Evolutionary conservation across 2,797 vertebrate species (phyloP).

Genomic region (Gymnothorax javanicus): DNA sequence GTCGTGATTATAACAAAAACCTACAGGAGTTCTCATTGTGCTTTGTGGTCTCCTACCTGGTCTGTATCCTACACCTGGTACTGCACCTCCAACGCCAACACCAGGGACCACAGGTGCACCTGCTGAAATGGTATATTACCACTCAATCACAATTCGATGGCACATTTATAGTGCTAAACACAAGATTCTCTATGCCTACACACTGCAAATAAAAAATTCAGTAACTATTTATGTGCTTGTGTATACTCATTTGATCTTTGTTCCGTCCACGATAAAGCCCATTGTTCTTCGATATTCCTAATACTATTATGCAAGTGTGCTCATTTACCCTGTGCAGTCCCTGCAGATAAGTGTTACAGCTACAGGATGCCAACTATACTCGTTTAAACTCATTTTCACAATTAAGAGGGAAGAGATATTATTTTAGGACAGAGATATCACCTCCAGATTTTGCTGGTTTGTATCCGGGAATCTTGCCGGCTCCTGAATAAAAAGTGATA

Average conservation of each 20-base stretch:
- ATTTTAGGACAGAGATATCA: constrained; percentile 47
- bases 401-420: background rate
- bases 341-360: background rate
- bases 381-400: background rate
- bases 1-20: background rate
- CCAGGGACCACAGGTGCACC: constrained; percentile 63
- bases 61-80: constrained; percentile 57
- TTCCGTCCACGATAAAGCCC: background rate
- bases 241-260: background rate
- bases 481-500: constrained; percentile 54
- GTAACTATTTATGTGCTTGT: too few relatives aligned
- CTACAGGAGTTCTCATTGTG: background rate
- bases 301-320: background rate
- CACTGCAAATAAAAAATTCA: too few relatives aligned
- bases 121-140: constrained; percentile 19
- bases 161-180: too few relatives aligned
- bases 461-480: constrained; percentile 67
- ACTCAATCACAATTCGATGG: background rate
- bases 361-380: background rate
- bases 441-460: constrained; percentile 77
- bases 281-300: background rate
- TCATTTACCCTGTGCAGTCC: background rate
- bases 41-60: constrained; percentile 56
- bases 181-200: too few relatives aligned
- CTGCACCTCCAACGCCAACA: constrained; percentile 56